Base-by-base conservation (phyloP, 2,888 invertebrate species). In the Calameuta pallipes region DNA sequence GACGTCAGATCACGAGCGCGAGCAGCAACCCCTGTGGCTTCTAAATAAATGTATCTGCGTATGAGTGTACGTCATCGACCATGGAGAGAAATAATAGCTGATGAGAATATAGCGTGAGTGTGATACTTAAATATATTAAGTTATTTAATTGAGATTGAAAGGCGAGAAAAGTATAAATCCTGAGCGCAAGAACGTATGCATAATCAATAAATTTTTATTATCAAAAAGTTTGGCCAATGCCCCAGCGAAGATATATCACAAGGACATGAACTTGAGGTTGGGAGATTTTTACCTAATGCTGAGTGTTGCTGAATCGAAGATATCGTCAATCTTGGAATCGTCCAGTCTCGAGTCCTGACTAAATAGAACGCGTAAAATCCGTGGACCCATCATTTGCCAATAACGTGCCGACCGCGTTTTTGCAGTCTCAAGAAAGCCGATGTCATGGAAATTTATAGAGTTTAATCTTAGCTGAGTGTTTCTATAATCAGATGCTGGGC, bases 1-100 rank as follows among this genome's bases (percentile, higher is more conserved):
- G 71, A 71, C 71, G 71, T 23, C 13, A 1, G 71, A 71, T 71
- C 71, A 71, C 71, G 71, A 71, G 71, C 23, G 23, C 33, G 71
- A 31, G 71, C 23, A 56, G 56, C 71, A 71, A 71, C 71, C 71
- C 71, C 33, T 34, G 71, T 71, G 71, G 71, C 15, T 71, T 34
- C 13, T 71, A 34, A 3, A 71, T 23, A 56, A 56, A 56, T 56
- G 56, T 41, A 15, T 41, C 15, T 41, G 6, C 41, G 41, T 56
- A 56, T 23, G 2, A 56, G 56, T 2, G 2, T 56, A 56, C 56
- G 23, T 56, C 2, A 56, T 56, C 23, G 56, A 56, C 23, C 23
- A 2, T 9, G 56, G 2, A 9, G 56, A 56, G 56, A 9, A 23
- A 56, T 56, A 23, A 2, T 6, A 1, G 56, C 23, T 56, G 56